Evolutionary conservation across 2,797 vertebrate genomes (phyloP).

Genomic region (Miichthys miiuy): DNA sequence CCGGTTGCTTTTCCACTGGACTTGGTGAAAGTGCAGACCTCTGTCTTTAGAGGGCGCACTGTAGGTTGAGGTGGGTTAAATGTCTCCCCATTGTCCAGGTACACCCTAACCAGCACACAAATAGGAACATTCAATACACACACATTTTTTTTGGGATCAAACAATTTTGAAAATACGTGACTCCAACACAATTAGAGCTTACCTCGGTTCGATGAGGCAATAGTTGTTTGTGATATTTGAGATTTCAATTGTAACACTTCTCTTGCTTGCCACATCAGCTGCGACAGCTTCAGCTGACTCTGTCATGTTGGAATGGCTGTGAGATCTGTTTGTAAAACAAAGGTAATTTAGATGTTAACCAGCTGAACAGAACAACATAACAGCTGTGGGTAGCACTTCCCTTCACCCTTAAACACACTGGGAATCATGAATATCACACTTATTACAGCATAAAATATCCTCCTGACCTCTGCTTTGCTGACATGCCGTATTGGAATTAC

Average conservation of each 20-base stretch:
- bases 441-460: slow-evolving; percentile 23
- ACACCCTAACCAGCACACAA: slow-evolving; percentile 63
- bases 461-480: slow-evolving; percentile 29
- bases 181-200: not conserved
- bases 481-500: slow-evolving; percentile 34
- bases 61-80: slow-evolving; percentile 82
- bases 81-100: slow-evolving; percentile 78
- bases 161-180: not conserved
- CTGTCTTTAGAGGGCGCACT: slow-evolving; percentile 73
- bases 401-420: not conserved
- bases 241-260: slow-evolving; percentile 81
- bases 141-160: not conserved
- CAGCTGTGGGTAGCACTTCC: slow-evolving; percentile 19
- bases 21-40: slow-evolving; percentile 83
- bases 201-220: slow-evolving; percentile 83
- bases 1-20: slow-evolving; percentile 57
- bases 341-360: slow-evolving; percentile 27
- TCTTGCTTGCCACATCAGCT: slow-evolving; percentile 73
- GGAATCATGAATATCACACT: slow-evolving; percentile 10
- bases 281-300: slow-evolving; percentile 81
- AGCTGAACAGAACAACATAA: not conserved
- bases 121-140: not conserved
- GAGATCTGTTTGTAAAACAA: slow-evolving; percentile 41
- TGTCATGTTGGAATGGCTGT: slow-evolving; percentile 65
- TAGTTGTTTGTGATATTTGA: slow-evolving; percentile 78